A percentile compares a stretch with the other conserved stretches of the same genome.
phyloP scores from a whole-genome alignment of 2,888 invertebrate species.

The Platynereis dumerilii region DNA sequence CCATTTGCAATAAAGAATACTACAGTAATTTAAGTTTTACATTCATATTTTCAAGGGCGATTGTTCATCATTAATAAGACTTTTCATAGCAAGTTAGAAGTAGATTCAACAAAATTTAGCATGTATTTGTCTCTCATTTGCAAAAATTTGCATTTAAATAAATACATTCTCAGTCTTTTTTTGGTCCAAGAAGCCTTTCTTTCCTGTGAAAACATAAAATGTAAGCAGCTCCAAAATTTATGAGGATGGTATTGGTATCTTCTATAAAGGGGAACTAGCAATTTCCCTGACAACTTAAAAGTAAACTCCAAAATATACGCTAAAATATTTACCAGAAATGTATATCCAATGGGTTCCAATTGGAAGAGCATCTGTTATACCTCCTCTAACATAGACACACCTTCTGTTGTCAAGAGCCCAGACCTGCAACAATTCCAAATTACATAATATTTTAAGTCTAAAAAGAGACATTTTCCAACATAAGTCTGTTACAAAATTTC shows the following conservation, averaged over 20 bases:
- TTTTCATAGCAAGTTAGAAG: too few relatives aligned
- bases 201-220: too few relatives aligned
- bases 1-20: too few relatives aligned
- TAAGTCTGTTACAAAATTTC: not conserved
- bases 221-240: too few relatives aligned
- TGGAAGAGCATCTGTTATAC: constrained; percentile 65
- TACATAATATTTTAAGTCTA: not conserved
- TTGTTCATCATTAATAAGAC: too few relatives aligned
- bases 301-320: too few relatives aligned
- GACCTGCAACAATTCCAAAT: constrained; percentile 54
- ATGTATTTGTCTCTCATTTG: not conserved
- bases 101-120: not conserved
- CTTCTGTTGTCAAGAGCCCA: constrained; percentile 67
- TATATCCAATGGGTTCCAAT: constrained; percentile 67
- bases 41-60: too few relatives aligned
- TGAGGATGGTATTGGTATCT: too few relatives aligned
- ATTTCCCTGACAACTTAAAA: not conserved
- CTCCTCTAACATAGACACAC: constrained; percentile 66
- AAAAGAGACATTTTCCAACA: not conserved
- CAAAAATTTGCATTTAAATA: not conserved
- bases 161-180: too few relatives aligned
- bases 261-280: too few relatives aligned
- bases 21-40: too few relatives aligned
- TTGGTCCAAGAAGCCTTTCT: too few relatives aligned
- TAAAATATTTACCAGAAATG: constrained; percentile 64